Percentiles rank a stretch among this genome's conserved stretches.
phyloP scores from a whole-genome alignment of 2,888 invertebrate genomes.

The Salticus scenicus region DNA sequence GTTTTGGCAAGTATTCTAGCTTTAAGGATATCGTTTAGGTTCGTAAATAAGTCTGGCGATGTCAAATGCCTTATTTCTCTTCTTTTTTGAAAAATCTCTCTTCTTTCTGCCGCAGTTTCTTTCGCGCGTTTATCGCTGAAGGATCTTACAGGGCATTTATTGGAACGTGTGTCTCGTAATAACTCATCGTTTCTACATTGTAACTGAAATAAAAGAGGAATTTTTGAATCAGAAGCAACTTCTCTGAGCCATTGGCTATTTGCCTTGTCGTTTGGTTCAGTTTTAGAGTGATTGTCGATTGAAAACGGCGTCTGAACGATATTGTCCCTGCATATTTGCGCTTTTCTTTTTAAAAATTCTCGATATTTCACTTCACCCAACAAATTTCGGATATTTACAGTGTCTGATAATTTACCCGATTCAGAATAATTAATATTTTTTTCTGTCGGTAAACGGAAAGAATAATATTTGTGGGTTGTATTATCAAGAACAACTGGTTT shows the following conservation, averaged over 20 bases:
- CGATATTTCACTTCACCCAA: not conserved
- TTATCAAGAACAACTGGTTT: constrained; percentile 26
- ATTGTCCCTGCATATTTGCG: not conserved
- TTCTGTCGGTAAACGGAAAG: constrained; percentile 28
- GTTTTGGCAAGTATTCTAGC: not conserved
- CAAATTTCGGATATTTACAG: not conserved
- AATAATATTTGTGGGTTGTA: constrained; percentile 39
- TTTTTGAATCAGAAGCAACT: constrained; percentile 51
- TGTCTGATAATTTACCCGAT: not conserved
- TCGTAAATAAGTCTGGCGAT: constrained; percentile 20
- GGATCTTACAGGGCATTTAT: constrained; percentile 28
- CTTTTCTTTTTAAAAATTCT: not conserved
- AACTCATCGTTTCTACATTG: not conserved
- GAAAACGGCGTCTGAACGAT: not conserved
- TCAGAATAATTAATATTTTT: not conserved
- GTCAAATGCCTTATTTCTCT: constrained; percentile 42
- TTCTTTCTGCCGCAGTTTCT: constrained; percentile 25
- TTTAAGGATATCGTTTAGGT: not conserved
- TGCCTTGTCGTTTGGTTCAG: too few species aligned
- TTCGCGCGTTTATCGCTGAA: constrained; percentile 47
- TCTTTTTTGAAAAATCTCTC: constrained; percentile 38
- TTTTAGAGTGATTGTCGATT: not conserved
- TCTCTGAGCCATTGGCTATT: constrained; percentile 31
- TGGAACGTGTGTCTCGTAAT: not conserved
- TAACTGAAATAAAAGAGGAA: constrained; percentile 29